Evolutionary conservation across 2,797 vertebrate species (phyloP), one percentile per base, ranked within the genome.

Genomic region (Cephalopachus bancanus): DNA sequence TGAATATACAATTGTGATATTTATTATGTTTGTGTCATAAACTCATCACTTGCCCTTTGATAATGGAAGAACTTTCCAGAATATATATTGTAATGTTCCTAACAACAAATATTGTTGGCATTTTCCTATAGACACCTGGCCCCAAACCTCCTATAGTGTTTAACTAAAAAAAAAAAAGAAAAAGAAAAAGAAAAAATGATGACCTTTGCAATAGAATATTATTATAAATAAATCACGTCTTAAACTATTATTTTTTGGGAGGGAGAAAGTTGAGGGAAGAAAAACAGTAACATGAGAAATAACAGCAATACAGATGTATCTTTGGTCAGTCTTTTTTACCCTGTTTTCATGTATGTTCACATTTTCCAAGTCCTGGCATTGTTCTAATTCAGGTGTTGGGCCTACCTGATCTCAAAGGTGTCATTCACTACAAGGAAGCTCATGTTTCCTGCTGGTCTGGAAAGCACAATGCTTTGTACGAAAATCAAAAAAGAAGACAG

Each of bases 1-100:
- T 95, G 44, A 72, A 62, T 60, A 24, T n/a, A 83, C 59, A 28
- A 51, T 75, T 93, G 57, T 67, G 12, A 7, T 44, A 83, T 93
- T 74, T 92, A 81, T 28, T 75, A 30, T 91, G 12, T 64, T 90
- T 84, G 53, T 95, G 71, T 19, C 30, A 22, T 90, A 65, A 96
- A 90, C 33, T 10, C 7, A 26, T 62, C 62, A 79, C 22, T 91
- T 86, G 53, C 24, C 22, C 33, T 65, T 91, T 94, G 67, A 30
- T 95, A 83, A 33, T 7, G 37, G 26, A 93, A 79, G 53, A 87
- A 3, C 30, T 93, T 15, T 89, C 53, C 30, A 2, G 28, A 59
- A 19, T 69, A 20, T 51, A 30, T 37, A 55, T 26, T 87, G 33
- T 33, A 83, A 1, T 53, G 7, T 30, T 94, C 59, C 33, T 26